Conservation (phyloP, 1,140 invertebrate genomes). For the Drosophila virilis region DNA sequence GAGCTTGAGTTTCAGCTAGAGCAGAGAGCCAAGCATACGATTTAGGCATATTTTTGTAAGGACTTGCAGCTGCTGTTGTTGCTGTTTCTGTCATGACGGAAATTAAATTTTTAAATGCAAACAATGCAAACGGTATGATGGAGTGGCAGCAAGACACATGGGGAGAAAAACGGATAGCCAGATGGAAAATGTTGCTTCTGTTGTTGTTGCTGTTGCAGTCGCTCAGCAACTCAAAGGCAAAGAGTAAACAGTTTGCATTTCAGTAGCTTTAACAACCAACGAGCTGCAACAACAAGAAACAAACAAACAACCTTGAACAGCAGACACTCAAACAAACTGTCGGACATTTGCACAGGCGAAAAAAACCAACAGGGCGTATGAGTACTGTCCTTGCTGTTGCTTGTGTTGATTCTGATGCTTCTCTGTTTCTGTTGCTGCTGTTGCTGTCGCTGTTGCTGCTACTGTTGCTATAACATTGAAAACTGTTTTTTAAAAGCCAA, state of each 20-base stretch:
- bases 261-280: constrained; percentile 45
- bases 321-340: constrained; percentile 64
- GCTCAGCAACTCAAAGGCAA: constrained; percentile 36
- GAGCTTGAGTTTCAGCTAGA: constrained; percentile 5
- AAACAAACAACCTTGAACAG: constrained; percentile 46
- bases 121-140: constrained; percentile 3
- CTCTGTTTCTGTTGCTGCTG: constrained; percentile 41
- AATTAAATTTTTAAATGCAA: constrained; percentile 71
- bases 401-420: constrained; percentile 29
- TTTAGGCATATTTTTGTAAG: constrained; percentile 26
- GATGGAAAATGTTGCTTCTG: constrained; percentile 20
- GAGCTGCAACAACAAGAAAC: constrained; percentile 33
- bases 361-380: constrained; percentile 65
- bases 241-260: constrained; percentile 64
- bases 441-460: constrained; percentile 25
- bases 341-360: constrained; percentile 60
- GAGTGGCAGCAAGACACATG: constrained; percentile 6
- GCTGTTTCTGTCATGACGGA: constrained; percentile 66
- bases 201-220: constrained; percentile 1
- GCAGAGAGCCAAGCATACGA: constrained; percentile 4
- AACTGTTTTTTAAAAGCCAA: constrained; percentile 75
- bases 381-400: constrained; percentile 62
- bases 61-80: constrained; percentile 13
- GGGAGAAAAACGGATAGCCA: constrained; percentile 23
- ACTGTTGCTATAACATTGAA: constrained; percentile 64